A percentile compares a stretch with the other conserved stretches of the same genome.
Evolutionary conservation across 1,140 invertebrate species (phyloP).

Genomic region (Lordiphosa clarofinis): DNA sequence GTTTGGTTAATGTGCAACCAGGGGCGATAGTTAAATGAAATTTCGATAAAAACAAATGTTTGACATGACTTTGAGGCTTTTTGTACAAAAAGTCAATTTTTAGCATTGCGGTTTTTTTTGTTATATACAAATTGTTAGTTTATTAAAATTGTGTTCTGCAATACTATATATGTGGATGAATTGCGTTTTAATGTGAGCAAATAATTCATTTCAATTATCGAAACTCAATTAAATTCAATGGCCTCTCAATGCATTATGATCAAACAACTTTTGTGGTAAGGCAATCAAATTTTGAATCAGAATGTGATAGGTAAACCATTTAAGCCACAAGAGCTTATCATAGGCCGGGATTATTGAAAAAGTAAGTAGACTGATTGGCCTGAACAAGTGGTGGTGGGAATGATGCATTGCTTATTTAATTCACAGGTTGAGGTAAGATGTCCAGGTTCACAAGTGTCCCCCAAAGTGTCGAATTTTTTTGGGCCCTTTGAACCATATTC

Average conservation of each 20-base stretch:
- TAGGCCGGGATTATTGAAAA: no score
- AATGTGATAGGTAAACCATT: no score
- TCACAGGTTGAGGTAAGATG: no score
- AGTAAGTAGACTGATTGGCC: no score
- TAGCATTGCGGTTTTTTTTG: conserved; percentile 1
- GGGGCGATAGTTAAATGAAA: conserved; percentile 58
- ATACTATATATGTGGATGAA: background rate
- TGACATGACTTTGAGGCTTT: conserved; percentile 50
- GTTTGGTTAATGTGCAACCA: conserved; percentile 23
- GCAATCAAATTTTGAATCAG: no score
- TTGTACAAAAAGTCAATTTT: conserved; percentile 26
- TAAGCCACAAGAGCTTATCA: background rate
- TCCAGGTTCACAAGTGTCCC: no score
- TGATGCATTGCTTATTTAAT: no score
- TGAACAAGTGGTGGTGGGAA: no score
- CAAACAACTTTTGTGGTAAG: background rate
- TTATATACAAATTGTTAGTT: conserved; percentile 24
- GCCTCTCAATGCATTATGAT: conserved; percentile 8
- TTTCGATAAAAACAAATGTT: conserved; percentile 68
- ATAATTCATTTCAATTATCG: conserved; percentile 46
- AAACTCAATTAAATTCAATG: conserved; percentile 27
- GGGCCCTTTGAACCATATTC: no score
- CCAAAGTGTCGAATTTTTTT: no score
- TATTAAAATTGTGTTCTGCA: conserved; percentile 33
- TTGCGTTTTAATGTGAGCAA: conserved; percentile 5